A percentile compares a stretch with the other conserved stretches of the same genome.
phyloP scores from a whole-genome alignment of 2,797 vertebrate genomes.

The Malurus splendens region DNA sequence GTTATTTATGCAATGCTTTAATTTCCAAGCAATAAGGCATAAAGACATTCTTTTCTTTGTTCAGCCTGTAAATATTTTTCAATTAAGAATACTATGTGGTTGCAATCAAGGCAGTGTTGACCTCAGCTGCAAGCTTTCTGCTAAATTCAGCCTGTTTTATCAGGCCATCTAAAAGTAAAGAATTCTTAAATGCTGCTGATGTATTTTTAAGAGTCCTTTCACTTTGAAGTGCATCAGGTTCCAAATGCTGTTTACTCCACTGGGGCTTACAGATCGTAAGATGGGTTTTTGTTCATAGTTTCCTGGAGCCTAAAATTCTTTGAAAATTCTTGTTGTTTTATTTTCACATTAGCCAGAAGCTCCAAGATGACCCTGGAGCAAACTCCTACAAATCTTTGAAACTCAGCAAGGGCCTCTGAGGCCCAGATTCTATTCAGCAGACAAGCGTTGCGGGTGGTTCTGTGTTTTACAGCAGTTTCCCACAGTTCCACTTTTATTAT shows the following conservation, averaged over 20 bases:
- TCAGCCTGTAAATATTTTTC: background rate
- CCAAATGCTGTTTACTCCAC: background rate
- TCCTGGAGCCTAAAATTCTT: background rate
- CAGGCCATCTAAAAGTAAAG: background rate
- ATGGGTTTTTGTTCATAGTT: background rate
- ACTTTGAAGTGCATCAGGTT: background rate
- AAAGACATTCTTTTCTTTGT: background rate
- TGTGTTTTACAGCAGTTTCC: conserved; percentile 32
- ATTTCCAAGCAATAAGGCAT: background rate
- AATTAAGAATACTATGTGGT: background rate
- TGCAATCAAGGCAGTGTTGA: background rate
- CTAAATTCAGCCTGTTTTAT: background rate
- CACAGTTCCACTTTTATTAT: conserved; percentile 18
- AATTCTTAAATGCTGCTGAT: background rate
- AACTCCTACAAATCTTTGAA: conserved; percentile 31
- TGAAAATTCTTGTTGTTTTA: background rate
- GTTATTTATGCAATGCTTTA: background rate
- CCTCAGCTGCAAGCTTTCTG: background rate
- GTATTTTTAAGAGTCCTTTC: background rate
- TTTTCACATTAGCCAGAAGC: background rate
- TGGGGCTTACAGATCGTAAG: background rate
- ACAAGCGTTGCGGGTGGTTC: background rate
- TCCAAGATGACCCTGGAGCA: conserved; percentile 16
- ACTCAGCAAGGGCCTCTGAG: background rate
- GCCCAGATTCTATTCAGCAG: background rate